These are phyloP conservation scores for Caloenas nicobarica DNA, from an alignment of 2,113 vertebrate genomes.

Conservation along the genomic window DNA sequence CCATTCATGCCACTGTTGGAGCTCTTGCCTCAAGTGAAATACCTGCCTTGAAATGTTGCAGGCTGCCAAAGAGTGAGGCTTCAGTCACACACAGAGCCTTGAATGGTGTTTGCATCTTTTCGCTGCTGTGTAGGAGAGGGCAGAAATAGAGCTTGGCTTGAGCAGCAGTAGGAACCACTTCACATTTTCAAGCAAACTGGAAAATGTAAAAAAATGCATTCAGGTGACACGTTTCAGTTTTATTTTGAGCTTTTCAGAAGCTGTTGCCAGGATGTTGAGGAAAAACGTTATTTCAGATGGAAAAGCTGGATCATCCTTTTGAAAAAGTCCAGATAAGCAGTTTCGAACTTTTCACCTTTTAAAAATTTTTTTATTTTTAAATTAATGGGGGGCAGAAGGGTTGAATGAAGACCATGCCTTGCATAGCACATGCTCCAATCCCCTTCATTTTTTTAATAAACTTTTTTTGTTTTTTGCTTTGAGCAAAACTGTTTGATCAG, in stretches of 20 bases:
- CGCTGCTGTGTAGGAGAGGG: background rate
- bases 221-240: background rate
- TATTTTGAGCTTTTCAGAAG: background rate
- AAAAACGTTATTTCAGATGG: background rate
- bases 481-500: background rate
- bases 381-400: fast-evolving
- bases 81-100: background rate
- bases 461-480: background rate
- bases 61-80: background rate
- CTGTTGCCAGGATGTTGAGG: background rate
- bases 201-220: background rate
- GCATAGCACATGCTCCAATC: background rate
- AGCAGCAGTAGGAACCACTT: background rate
- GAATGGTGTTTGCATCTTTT: background rate
- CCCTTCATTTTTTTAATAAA: background rate
- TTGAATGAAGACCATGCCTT: background rate
- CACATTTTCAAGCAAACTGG: background rate
- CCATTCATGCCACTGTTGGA: background rate
- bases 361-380: background rate
- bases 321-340: background rate
- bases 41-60: background rate
- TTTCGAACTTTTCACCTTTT: background rate
- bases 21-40: background rate
- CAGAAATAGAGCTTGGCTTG: background rate
- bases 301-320: background rate